Percentiles rank a stretch among this genome's conserved stretches.
Conservation (phyloP, 2,113 vertebrate genomes). For the Corvus moneduloides region DNA sequence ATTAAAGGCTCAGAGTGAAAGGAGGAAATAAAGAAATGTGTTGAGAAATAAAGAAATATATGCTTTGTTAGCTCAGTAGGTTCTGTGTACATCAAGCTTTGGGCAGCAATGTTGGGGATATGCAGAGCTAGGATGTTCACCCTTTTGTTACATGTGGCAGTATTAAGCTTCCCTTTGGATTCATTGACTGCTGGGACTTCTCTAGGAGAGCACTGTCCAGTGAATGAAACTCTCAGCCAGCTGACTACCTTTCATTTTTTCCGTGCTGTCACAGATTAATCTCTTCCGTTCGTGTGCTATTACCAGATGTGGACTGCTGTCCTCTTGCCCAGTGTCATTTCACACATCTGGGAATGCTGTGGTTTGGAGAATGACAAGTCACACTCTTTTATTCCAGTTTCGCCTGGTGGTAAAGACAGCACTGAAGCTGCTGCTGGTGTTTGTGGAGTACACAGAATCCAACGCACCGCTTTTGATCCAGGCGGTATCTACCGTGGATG, state of each 20-base stretch:
- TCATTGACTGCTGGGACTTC: neutral
- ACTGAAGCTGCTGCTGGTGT: constrained; percentile 93
- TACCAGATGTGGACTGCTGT: neutral
- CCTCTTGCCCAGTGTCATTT: neutral
- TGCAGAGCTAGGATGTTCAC: neutral
- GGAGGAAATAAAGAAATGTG: neutral
- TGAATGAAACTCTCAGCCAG: neutral
- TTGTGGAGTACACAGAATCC: constrained; percentile 93
- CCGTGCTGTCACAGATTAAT: neutral
- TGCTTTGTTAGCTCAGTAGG: neutral
- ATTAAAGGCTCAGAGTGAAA: neutral
- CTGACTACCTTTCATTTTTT: neutral
- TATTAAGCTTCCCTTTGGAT: neutral
- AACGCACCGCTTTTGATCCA: constrained; percentile 84
- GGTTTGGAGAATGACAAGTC: neutral
- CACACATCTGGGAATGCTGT: neutral
- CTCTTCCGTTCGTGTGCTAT: rapidly evolving
- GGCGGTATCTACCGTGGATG: constrained; percentile 82
- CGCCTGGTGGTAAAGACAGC: constrained; percentile 96
- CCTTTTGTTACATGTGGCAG: neutral
- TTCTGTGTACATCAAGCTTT: neutral
- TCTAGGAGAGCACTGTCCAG: neutral
- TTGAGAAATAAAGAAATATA: neutral
- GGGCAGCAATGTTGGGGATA: neutral
- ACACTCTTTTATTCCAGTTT: constrained; percentile 75